These are phyloP conservation scores for Jordanella pulchra DNA, from an alignment of 2,797 vertebrate genomes.

Conservation along the genomic window DNA sequence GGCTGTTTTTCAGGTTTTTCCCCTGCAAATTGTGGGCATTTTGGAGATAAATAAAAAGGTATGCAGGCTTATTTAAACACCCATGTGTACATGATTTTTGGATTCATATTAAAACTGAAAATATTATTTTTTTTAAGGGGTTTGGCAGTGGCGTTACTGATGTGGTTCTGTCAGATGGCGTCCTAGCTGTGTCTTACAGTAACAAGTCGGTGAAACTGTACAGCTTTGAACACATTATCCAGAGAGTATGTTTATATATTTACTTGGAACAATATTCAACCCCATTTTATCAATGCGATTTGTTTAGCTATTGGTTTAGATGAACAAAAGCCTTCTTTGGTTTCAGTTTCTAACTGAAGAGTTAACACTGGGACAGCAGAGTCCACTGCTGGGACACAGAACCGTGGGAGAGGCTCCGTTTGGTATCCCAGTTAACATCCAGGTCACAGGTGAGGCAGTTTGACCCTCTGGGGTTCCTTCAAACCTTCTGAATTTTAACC, in stretches of 20 bases:
- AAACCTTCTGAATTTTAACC: background rate
- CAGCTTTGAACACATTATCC: slow-evolving; percentile 88
- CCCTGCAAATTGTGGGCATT: slow-evolving; percentile 88
- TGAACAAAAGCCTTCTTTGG: slow-evolving; percentile 11
- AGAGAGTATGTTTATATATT: slow-evolving; percentile 82
- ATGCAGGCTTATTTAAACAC: slow-evolving; percentile 17
- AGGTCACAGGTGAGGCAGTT: slow-evolving; percentile 85
- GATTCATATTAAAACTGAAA: background rate
- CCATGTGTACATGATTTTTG: background rate
- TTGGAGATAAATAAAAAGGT: slow-evolving; percentile 93
- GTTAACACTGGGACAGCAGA: slow-evolving; percentile 84
- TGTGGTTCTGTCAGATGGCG: slow-evolving; percentile 89
- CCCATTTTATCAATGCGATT: background rate
- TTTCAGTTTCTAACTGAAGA: slow-evolving; percentile 87
- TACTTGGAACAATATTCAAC: background rate
- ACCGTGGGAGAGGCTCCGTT: slow-evolving; percentile 88
- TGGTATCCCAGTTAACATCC: slow-evolving; percentile 95
- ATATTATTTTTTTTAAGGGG: slow-evolving; percentile 76
- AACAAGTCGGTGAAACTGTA: slow-evolving; percentile 90
- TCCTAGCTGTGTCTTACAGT: slow-evolving; percentile 90
- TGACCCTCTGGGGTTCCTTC: background rate
- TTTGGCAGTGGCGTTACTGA: slow-evolving; percentile 91
- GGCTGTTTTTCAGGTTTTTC: slow-evolving; percentile 89
- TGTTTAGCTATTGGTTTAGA: background rate
- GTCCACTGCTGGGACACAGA: slow-evolving; percentile 83